These are phyloP conservation scores for Periparus ater DNA, from an alignment of 2,797 vertebrate genomes.

Conservation along the genomic window DNA sequence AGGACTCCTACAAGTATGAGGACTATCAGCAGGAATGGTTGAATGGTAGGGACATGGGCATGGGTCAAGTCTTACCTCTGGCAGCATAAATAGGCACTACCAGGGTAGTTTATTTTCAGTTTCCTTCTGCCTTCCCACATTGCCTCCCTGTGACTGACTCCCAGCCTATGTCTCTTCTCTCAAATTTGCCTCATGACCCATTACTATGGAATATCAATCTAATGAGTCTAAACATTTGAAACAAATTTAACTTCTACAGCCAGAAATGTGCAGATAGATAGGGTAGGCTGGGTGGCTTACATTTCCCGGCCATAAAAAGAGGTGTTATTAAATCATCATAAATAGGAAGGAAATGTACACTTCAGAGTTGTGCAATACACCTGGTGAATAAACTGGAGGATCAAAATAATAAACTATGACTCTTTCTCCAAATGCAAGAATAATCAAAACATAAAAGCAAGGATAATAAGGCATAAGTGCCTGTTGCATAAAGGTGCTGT, in stretches of 20 bases:
- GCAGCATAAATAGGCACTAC: not conserved
- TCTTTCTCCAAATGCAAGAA: not conserved
- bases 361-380: not conserved
- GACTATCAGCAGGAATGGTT: not conserved
- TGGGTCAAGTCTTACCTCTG: not conserved
- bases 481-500: not conserved
- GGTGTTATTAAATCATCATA: not conserved
- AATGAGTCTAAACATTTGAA: not conserved
- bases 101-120: not conserved
- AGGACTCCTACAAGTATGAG: not conserved
- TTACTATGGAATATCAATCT: not conserved
- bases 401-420: constrained; percentile 7
- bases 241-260: not conserved
- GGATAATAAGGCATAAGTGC: not conserved
- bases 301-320: not conserved
- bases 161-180: not conserved
- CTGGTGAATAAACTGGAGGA: constrained; percentile 2
- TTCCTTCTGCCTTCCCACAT: not conserved
- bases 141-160: not conserved
- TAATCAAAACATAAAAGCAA: not conserved
- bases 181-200: not conserved
- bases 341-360: not conserved
- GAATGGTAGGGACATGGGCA: not conserved
- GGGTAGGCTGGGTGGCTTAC: not conserved
- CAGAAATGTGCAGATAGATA: not conserved